Evolutionary conservation across 2,888 invertebrate species (phyloP).

Genomic region (Apotomis betuletana): DNA sequence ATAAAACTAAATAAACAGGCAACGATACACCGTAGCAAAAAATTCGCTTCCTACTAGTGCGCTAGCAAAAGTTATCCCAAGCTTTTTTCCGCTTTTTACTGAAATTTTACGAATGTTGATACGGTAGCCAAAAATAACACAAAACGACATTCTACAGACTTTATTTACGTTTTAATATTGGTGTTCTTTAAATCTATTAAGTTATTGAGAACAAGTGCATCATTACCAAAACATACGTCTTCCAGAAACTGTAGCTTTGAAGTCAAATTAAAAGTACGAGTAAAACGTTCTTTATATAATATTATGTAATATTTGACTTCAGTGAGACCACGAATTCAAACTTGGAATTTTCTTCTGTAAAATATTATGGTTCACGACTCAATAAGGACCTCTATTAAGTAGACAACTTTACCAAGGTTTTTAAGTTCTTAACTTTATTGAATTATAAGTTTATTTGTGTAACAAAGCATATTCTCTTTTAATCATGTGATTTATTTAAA

Average conservation of each 20-base stretch:
- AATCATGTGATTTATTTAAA: conserved; percentile 51
- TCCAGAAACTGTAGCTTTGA: too few relatives aligned
- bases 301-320: too few relatives aligned
- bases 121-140: conserved; percentile 16
- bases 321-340: too few relatives aligned
- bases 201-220: neutral
- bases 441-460: too few relatives aligned
- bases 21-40: conserved; percentile 18
- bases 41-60: conserved; percentile 26
- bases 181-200: neutral
- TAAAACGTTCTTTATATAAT: too few relatives aligned
- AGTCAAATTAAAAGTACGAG: too few relatives aligned
- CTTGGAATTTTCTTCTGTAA: too few relatives aligned
- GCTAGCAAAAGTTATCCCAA: conserved; percentile 28
- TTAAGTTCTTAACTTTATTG: too few relatives aligned
- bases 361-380: too few relatives aligned
- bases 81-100: conserved; percentile 24
- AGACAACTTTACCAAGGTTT: too few relatives aligned
- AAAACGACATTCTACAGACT: neutral
- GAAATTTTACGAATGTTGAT: conserved; percentile 14
- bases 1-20: conserved; percentile 38
- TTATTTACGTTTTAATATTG: neutral
- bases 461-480: neutral
- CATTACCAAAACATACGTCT: too few relatives aligned
- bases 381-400: too few relatives aligned